A percentile compares a stretch with the other conserved stretches of the same genome.
phyloP scores from a whole-genome alignment of 2,888 invertebrate species.

The Bruchidius siliquastri region DNA sequence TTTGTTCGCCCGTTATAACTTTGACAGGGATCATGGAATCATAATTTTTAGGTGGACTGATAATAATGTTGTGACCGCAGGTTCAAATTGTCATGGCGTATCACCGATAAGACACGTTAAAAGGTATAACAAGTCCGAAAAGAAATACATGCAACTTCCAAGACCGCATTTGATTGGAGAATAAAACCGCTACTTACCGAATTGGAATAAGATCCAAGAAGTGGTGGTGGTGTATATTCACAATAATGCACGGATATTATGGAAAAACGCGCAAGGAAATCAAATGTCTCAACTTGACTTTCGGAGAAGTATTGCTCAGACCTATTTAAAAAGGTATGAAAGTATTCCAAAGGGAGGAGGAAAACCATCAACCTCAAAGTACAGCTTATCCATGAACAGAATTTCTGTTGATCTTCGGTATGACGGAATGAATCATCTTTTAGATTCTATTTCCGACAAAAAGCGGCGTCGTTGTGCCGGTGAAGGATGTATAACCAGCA shows the following conservation, averaged over 20 bases:
- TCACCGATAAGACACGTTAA: conserved; percentile 7
- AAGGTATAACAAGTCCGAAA: conserved; percentile 7
- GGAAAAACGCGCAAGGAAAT: not conserved
- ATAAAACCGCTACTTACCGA: conserved; percentile 10
- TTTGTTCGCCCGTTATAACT: too few species aligned
- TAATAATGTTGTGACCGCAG: conserved; percentile 23
- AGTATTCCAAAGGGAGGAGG: conserved; percentile 12
- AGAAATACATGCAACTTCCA: not conserved
- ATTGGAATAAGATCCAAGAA: conserved; percentile 14
- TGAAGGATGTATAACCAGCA: too few species aligned
- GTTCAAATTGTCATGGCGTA: conserved; percentile 10
- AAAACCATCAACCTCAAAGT: conserved; percentile 10
- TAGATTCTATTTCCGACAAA: conserved; percentile 11
- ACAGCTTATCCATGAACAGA: conserved; percentile 9
- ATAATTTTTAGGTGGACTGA: conserved; percentile 24
- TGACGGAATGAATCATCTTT: conserved; percentile 14
- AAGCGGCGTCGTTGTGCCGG: conserved; percentile 17
- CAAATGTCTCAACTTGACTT: conserved; percentile 9
- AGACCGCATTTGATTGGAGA: not conserved
- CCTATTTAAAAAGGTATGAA: conserved; percentile 21
- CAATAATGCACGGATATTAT: conserved; percentile 13
- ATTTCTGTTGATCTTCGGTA: conserved; percentile 14
- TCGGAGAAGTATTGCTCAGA: conserved; percentile 14
- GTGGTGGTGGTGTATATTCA: conserved; percentile 18
- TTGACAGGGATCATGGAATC: conserved; percentile 15